phyloP scores from a whole-genome alignment of 2,888 invertebrate species.

The Galeopsomyia nigrocyanea region DNA sequence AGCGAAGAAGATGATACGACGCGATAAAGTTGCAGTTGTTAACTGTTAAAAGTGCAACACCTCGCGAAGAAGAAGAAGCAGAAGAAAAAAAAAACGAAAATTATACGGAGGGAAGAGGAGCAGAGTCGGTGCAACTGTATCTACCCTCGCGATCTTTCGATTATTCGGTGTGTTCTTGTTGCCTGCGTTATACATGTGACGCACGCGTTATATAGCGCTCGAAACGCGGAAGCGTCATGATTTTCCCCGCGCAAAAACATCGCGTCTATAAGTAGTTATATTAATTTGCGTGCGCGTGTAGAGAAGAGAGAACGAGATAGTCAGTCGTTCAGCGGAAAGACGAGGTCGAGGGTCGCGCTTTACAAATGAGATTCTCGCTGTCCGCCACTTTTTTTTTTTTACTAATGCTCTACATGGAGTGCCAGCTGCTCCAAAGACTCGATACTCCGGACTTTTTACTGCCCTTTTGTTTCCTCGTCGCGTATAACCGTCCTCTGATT shows the following conservation, averaged over 20 bases:
- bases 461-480: no score
- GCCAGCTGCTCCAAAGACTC: background rate
- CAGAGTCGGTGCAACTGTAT: no score
- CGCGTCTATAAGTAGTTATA: background rate
- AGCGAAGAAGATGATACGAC: no score
- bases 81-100: no score
- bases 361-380: constrained; percentile 19
- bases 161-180: no score
- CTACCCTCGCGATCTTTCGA: constrained; percentile 2
- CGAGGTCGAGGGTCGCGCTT: constrained; percentile 29
- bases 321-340: background rate
- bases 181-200: background rate
- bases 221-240: constrained; percentile 23
- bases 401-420: background rate
- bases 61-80: no score
- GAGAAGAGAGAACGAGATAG: constrained; percentile 4
- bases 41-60: no score
- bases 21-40: no score
- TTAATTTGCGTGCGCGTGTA: background rate
- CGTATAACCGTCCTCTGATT: background rate
- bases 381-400: background rate
- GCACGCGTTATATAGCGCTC: no score
- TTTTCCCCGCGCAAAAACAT: background rate
- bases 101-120: no score
- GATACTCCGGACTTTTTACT: no score